Percentiles rank a stretch among this genome's conserved stretches.
phyloP scores from a whole-genome alignment of 1,140 invertebrate species.

The Aphelenchoides fujianensis region DNA sequence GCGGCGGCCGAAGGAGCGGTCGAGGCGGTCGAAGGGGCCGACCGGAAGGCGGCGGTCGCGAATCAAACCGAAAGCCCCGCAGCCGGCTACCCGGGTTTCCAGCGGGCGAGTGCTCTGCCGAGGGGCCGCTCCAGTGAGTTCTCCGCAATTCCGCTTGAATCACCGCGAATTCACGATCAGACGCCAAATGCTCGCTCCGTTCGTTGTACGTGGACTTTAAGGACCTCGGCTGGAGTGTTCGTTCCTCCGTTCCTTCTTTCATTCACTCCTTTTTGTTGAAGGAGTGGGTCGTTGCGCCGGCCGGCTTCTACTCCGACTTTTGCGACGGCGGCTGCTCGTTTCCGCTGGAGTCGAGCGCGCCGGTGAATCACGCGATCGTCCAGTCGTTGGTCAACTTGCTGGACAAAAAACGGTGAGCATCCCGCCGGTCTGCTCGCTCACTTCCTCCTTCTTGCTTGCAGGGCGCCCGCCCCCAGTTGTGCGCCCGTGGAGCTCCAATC shows the following conservation, averaged over 20 bases:
- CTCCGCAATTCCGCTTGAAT: background rate
- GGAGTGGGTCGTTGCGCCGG: slow-evolving; percentile 89
- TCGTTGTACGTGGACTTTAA: slow-evolving; percentile 87
- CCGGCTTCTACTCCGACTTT: slow-evolving; percentile 87
- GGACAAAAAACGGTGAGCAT: slow-evolving; percentile 34
- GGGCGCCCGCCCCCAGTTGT: slow-evolving; percentile 28
- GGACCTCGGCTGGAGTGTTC: slow-evolving; percentile 93
- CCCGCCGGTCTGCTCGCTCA: background rate
- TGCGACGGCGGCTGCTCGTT: slow-evolving; percentile 90
- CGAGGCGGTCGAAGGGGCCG: too few relatives aligned
- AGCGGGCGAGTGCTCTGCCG: background rate
- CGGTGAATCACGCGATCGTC: slow-evolving; percentile 95
- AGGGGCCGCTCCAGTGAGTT: background rate
- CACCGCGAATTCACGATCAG: background rate
- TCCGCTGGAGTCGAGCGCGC: slow-evolving; percentile 81
- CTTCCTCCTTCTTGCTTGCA: slow-evolving; percentile 12
- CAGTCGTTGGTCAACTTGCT: slow-evolving; percentile 81
- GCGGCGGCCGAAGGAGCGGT: background rate
- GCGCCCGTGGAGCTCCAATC: slow-evolving; percentile 20
- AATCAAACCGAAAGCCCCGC: too few relatives aligned
- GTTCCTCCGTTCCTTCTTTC: too few relatives aligned
- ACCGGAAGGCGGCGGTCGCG: too few relatives aligned
- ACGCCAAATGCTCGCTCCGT: slow-evolving; percentile 26
- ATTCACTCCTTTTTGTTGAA: too few relatives aligned
- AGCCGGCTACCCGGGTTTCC: background rate